These are phyloP conservation scores for Tipula unca DNA, from an alignment of 2,888 invertebrate genomes.

Conservation along the genomic window DNA sequence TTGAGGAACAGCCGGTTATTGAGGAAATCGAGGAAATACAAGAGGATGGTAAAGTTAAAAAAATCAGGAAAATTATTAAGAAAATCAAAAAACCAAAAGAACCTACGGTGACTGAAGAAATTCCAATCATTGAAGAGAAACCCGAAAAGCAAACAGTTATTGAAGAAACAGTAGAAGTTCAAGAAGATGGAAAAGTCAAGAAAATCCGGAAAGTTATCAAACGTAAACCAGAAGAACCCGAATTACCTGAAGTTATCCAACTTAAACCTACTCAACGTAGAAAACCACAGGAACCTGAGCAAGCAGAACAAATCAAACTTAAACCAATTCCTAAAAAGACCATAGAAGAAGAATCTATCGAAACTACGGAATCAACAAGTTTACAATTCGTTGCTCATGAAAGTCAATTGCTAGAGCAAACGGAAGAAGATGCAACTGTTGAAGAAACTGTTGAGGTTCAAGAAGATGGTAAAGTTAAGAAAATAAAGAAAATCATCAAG, in stretches of 20 bases:
- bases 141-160: constrained; percentile 21
- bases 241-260: background rate
- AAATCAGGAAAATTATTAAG: constrained; percentile 32
- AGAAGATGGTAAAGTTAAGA: constrained; percentile 14
- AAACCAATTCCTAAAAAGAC: constrained; percentile 26
- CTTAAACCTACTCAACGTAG: background rate
- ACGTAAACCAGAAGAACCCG: background rate
- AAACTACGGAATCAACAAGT: constrained; percentile 35
- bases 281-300: constrained; percentile 19
- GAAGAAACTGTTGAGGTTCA: constrained; percentile 26
- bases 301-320: constrained; percentile 29
- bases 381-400: background rate
- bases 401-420: background rate
- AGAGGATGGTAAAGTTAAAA: constrained; percentile 31
- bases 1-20: constrained; percentile 20
- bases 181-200: constrained; percentile 24
- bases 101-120: constrained; percentile 27
- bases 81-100: constrained; percentile 24
- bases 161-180: constrained; percentile 22
- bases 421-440: background rate
- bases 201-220: background rate
- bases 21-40: constrained; percentile 27
- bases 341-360: constrained; percentile 45
- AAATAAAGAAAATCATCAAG: background rate
- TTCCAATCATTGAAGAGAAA: constrained; percentile 25